phyloP scores from a whole-genome alignment of 1,140 invertebrate species.

The Temnothorax nylanderi region DNA sequence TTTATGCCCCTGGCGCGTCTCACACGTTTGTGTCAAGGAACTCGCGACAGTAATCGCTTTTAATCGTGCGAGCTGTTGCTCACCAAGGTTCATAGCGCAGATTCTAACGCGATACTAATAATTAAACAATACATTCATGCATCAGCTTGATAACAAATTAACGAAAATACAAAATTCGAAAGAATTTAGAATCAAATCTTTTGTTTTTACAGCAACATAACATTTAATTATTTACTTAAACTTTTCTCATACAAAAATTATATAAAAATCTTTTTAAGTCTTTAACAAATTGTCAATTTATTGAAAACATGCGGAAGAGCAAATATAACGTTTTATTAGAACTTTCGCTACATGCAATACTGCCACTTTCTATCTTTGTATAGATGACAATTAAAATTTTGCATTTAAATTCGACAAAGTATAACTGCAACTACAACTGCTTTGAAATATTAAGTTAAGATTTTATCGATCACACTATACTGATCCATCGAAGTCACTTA shows the following conservation, averaged over 20 bases:
- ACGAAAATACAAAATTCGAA: neutral
- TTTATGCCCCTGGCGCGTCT: constrained; percentile 55
- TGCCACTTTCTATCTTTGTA: neutral
- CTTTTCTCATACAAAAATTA: neutral
- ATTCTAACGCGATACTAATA: neutral
- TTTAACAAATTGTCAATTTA: neutral
- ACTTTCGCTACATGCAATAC: neutral
- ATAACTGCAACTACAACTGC: neutral
- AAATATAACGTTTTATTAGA: neutral
- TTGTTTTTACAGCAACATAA: neutral
- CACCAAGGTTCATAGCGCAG: neutral
- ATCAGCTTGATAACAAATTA: neutral
- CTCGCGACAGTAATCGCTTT: constrained; percentile 54
- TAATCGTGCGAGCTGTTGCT: constrained; percentile 19
- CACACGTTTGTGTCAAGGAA: constrained; percentile 66
- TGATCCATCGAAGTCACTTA: neutral
- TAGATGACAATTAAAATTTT: neutral
- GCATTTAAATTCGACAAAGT: neutral
- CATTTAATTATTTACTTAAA: neutral
- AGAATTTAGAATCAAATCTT: neutral
- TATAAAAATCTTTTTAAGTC: neutral
- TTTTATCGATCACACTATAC: neutral
- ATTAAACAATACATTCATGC: neutral
- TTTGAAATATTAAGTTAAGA: neutral
- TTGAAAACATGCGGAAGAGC: neutral